Percentiles rank a stretch among this genome's conserved stretches.
Evolutionary conservation across 2,113 vertebrate species (phyloP).

Genomic region (Baryphthengus martii): DNA sequence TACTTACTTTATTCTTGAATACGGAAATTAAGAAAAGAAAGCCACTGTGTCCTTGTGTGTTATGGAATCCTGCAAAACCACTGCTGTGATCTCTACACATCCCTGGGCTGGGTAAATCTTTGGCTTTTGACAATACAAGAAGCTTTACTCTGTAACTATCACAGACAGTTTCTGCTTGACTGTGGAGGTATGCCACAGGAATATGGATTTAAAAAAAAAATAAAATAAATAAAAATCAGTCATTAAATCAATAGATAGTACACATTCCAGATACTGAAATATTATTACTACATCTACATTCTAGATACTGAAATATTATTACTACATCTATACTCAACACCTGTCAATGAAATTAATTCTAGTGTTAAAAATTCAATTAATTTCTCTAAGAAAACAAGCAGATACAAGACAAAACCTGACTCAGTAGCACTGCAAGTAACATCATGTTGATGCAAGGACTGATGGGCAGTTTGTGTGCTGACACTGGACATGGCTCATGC

Average conservation of each 20-base stretch:
- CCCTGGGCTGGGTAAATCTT: neutral
- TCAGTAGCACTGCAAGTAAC: neutral
- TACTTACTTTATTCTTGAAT: too few species aligned
- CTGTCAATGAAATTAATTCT: neutral
- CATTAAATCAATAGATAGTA: neutral
- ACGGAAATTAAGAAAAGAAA: too few species aligned
- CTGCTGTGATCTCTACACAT: neutral
- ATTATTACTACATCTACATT: neutral
- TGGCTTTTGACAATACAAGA: neutral
- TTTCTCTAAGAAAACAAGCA: neutral
- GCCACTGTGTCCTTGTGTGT: fast-evolving
- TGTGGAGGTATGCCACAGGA: neutral
- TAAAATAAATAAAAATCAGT: neutral
- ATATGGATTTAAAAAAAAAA: neutral
- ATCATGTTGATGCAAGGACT: neutral
- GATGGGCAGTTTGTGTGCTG: neutral
- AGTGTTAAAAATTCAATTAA: neutral
- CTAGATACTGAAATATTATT: neutral
- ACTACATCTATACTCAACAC: neutral
- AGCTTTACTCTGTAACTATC: neutral
- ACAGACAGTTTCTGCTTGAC: neutral
- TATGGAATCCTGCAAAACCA: neutral
- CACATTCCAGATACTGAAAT: neutral
- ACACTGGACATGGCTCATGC: fast-evolving
- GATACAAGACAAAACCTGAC: neutral